A percentile compares a stretch with the other conserved stretches of the same genome.
phyloP scores from a whole-genome alignment of 35 echinoderm and acorn worm species.

The Acanthaster planci region DNA sequence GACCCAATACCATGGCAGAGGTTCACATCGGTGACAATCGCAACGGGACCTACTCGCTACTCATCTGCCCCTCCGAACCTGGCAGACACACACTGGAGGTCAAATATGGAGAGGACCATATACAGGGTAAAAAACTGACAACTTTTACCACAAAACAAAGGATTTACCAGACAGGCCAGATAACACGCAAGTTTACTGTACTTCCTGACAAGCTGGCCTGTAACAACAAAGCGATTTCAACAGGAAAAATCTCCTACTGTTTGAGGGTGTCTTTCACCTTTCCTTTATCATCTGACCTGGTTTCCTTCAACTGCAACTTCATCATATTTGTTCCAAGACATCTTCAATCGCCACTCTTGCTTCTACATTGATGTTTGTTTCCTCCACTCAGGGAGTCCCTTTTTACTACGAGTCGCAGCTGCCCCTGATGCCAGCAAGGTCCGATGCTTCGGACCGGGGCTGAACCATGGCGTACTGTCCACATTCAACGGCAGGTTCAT shows the following conservation, averaged over 20 bases:
- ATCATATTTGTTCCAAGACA: too few species aligned
- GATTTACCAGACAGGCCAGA: too few species aligned
- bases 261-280: too few species aligned
- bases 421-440: slow-evolving; percentile 90
- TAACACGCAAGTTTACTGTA: too few species aligned
- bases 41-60: slow-evolving; percentile 71
- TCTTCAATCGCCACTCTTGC: background rate
- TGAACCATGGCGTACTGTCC: slow-evolving; percentile 83
- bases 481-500: slow-evolving; percentile 84
- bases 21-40: slow-evolving; percentile 77
- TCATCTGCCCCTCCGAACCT: slow-evolving; percentile 70
- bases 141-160: too few species aligned
- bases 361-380: background rate
- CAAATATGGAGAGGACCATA: slow-evolving; percentile 89
- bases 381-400: slow-evolving; percentile 80
- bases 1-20: slow-evolving; percentile 66
- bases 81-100: slow-evolving; percentile 81
- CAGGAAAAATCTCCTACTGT: too few species aligned
- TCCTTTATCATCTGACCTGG: too few species aligned
- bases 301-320: too few species aligned
- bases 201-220: too few species aligned
- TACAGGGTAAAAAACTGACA: slow-evolving; percentile 57
- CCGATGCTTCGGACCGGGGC: slow-evolving; percentile 73
- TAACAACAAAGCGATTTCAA: too few species aligned
- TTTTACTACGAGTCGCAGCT: slow-evolving; percentile 63